phyloP scores from a whole-genome alignment of 2,797 vertebrate species.

The Spinibarbus caldwelli region DNA sequence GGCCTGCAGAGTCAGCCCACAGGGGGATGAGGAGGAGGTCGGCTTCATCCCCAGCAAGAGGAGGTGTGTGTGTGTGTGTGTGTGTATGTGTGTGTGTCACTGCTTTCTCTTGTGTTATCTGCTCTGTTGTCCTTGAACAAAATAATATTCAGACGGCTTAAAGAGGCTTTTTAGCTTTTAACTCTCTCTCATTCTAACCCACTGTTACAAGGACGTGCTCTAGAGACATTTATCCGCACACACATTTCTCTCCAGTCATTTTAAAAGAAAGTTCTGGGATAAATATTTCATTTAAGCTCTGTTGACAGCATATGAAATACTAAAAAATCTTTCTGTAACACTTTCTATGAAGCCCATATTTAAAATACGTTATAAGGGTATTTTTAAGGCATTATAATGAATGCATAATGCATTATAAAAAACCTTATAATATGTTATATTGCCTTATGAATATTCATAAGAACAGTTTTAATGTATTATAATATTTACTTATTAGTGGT shows the following conservation, averaged over 20 bases:
- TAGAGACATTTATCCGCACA: not conserved
- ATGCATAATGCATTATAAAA: too few species aligned
- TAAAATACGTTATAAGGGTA: too few species aligned
- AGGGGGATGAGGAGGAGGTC: constrained; percentile 87
- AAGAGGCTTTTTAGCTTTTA: too few species aligned
- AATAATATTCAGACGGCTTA: constrained; percentile 21
- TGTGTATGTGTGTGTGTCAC: too few species aligned
- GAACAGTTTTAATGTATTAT: too few species aligned
- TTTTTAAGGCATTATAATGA: too few species aligned
- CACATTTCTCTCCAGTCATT: not conserved
- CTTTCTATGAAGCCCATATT: too few species aligned
- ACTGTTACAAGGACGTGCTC: not conserved
- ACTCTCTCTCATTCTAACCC: not conserved
- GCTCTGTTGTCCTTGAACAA: constrained; percentile 23
- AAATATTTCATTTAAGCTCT: not conserved
- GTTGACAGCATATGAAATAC: not conserved
- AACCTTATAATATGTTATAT: too few species aligned
- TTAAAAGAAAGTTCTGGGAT: not conserved
- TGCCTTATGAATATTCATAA: too few species aligned
- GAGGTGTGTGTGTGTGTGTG: constrained; percentile 80
- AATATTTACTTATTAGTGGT: too few species aligned
- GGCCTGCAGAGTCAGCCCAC: constrained; percentile 86
- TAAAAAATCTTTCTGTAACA: not conserved
- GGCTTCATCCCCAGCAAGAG: constrained; percentile 94
- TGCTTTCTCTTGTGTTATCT: not conserved